Base-by-base conservation (phyloP, 2,888 invertebrate genomes). In the Helicoverpa assulta region DNA sequence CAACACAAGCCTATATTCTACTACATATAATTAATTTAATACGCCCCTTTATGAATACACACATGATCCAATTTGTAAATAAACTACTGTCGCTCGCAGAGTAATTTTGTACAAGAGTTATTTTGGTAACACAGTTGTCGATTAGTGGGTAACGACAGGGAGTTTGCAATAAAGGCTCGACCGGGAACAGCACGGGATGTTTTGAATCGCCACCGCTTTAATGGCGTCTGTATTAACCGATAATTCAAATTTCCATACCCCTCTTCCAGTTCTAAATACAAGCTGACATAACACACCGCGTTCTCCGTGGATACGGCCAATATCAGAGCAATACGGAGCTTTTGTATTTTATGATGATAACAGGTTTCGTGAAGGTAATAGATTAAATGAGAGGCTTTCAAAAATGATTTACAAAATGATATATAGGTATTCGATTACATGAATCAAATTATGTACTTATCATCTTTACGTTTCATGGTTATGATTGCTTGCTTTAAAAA, bases 141-240 rank as follows among this genome's bases (percentile, higher is more conserved):
- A 94, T 95, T 94, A 94, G 94, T 92, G 92, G 91, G 91, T 91
- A 94, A 91, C 93, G 90, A 92, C 91, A 92, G 92, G 87, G 90
- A 85, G 86, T 83, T 85, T 81, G 93, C 85, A 89, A 92, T 95
- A 94, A 94, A 93, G 92, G 90, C 88, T 88, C 83, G 85, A 84
- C 83, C 87, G 90, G 90, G 89, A 88, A 77, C 89, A 79, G 91
- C 88, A 93, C 94, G 94, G 95, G 95, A 95, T 95, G 95, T 95
- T 95, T 92, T 93, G 94, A 93, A 94, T 94, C 92, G 94, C 92
- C 91, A 90, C 90, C 90, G 89, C 88, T 94, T 95, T 95, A 94
- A 93, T 92, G 88, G 91, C 88, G 85, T 84, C 90, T 90, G 92
- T 94, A 94, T 93, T 94, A 92, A 91, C 90, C 94, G 91, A 94